These are phyloP conservation scores for Bos javanicus DNA, from an alignment of 2,113 vertebrate genomes.

Conservation along the genomic window DNA sequence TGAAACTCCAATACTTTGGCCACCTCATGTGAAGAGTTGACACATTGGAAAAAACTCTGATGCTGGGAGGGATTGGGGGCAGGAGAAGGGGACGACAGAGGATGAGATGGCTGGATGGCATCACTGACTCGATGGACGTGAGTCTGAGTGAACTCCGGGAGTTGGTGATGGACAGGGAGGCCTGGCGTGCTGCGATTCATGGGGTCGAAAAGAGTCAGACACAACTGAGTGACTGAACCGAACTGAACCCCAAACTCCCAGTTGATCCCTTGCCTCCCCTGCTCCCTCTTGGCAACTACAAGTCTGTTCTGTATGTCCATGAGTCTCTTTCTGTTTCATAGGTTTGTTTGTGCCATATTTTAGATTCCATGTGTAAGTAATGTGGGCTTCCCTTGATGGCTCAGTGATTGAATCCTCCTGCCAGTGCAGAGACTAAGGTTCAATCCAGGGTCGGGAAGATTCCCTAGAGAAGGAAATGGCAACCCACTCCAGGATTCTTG, in stretches of 20 bases:
- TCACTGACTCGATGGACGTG: no score
- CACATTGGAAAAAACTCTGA: no score
- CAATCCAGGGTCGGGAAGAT: neutral
- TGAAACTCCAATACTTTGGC: no score
- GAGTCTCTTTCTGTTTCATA: neutral
- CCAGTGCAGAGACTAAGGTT: neutral
- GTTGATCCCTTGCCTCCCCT: neutral
- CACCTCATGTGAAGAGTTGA: no score
- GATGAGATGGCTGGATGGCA: no score
- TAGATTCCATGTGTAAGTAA: neutral
- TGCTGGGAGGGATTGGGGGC: no score
- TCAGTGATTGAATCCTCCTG: neutral
- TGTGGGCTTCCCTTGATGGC: neutral
- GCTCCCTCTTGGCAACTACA: neutral
- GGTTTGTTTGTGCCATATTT: neutral
- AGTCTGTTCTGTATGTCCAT: neutral
- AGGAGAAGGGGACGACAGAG: no score
- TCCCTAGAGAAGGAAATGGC: neutral
- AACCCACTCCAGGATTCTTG: neutral
- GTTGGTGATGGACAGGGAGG: no score
- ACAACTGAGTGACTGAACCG: no score
- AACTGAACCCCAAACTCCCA: neutral
- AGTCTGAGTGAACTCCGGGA: no score
- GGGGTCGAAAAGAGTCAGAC: no score
- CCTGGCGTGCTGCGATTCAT: no score